Conservation (phyloP, 1,140 invertebrate genomes). For the Drosophila busckii region DNA sequence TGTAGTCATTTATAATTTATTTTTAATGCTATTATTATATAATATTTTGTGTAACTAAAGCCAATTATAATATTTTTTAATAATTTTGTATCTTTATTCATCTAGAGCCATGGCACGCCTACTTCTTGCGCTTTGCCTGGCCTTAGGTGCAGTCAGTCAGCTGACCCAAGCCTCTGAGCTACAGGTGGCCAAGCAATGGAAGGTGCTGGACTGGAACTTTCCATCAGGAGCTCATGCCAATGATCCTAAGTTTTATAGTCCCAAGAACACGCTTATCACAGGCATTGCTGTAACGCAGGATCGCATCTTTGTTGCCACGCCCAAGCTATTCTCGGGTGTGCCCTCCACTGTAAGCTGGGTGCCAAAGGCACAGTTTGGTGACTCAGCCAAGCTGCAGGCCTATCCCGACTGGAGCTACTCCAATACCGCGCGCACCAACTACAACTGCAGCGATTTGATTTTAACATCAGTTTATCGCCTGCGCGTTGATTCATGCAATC, state of each 20-base stretch:
- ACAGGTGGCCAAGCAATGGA: slow-evolving; percentile 87
- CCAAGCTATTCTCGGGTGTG: slow-evolving; percentile 85
- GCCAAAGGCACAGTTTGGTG: slow-evolving; percentile 82
- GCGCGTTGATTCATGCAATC: slow-evolving; percentile 85
- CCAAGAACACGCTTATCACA: slow-evolving; percentile 86
- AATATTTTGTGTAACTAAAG: too few relatives aligned
- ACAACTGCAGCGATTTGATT: slow-evolving; percentile 86
- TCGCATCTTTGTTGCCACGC: slow-evolving; percentile 86
- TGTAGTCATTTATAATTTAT: too few relatives aligned
- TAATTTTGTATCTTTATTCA: too few relatives aligned
- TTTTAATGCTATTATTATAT: too few relatives aligned
- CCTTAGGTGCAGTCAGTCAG: slow-evolving; percentile 21
- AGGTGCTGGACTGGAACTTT: slow-evolving; percentile 84
- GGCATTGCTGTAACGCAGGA: slow-evolving; percentile 86
- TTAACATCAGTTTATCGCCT: slow-evolving; percentile 88
- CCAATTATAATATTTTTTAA: too few relatives aligned
- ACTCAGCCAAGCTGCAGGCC: slow-evolving; percentile 84
- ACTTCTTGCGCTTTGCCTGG: slow-evolving; percentile 17
- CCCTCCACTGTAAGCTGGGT: slow-evolving; percentile 86
- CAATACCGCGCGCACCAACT: slow-evolving; percentile 82
- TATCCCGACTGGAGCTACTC: slow-evolving; percentile 91
- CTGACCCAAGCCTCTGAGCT: slow-evolving; percentile 62
- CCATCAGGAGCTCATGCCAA: slow-evolving; percentile 80
- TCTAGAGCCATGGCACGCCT: slow-evolving; percentile 39
- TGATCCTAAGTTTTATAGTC: slow-evolving; percentile 81